phyloP scores from a whole-genome alignment of 2,888 invertebrate genomes.

The Cheilosia pagana region DNA sequence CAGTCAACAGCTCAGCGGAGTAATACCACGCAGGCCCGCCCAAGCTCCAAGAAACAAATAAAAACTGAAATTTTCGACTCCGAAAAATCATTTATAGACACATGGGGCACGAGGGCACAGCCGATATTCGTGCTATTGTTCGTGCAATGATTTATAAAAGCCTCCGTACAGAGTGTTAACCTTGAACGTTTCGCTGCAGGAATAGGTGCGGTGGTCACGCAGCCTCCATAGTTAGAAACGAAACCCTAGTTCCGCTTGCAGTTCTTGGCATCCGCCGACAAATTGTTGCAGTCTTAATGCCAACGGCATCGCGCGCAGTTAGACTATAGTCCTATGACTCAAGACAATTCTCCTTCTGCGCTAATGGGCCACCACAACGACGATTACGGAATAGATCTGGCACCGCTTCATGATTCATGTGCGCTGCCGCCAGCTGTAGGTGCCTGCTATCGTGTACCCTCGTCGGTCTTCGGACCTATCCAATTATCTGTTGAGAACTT shows the following conservation, averaged over 20 bases:
- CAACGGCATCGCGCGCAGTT: slow-evolving; percentile 35
- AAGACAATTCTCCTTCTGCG: slow-evolving; percentile 50
- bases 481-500: slow-evolving; percentile 73
- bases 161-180: slow-evolving; percentile 57
- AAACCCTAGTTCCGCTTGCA: slow-evolving; percentile 58
- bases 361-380: slow-evolving; percentile 44
- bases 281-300: slow-evolving; percentile 29
- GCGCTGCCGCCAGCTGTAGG: slow-evolving; percentile 49
- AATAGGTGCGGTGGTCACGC: slow-evolving; percentile 63
- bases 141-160: slow-evolving; percentile 39
- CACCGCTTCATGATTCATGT: slow-evolving; percentile 59
- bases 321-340: slow-evolving; percentile 56
- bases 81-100: not conserved
- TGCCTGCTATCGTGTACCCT: slow-evolving; percentile 10
- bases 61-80: not conserved
- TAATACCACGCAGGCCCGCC: slow-evolving; percentile 63
- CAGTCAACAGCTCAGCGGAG: slow-evolving; percentile 35
- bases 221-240: slow-evolving; percentile 2
- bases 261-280: slow-evolving; percentile 44
- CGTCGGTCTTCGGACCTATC: slow-evolving; percentile 29
- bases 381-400: slow-evolving; percentile 50
- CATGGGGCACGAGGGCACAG: not conserved
- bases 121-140: slow-evolving; percentile 26
- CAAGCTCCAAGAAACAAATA: slow-evolving; percentile 13
- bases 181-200: slow-evolving; percentile 59